These are phyloP conservation scores for Anorthoa munda DNA, from an alignment of 2,888 invertebrate genomes.

Conservation along the genomic window DNA sequence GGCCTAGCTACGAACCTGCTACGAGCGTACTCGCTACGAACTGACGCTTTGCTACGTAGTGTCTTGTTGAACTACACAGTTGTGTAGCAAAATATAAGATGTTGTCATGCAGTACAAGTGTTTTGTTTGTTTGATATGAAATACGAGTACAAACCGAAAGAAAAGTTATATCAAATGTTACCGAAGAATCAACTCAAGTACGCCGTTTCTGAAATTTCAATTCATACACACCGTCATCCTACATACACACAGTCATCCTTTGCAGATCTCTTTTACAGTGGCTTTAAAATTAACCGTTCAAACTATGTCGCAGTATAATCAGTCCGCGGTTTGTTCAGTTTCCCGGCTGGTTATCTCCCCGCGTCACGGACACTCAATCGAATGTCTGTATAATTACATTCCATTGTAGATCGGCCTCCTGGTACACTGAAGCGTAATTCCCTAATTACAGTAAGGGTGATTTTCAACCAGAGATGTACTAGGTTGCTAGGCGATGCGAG, in stretches of 20 bases:
- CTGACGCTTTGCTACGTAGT: too few species aligned
- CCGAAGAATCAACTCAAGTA: background rate
- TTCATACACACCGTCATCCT: too few species aligned
- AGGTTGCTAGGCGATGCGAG: background rate
- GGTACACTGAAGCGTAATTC: slow-evolving; percentile 34
- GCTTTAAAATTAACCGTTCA: background rate
- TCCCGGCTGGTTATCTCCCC: slow-evolving; percentile 13
- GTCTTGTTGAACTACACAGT: too few species aligned
- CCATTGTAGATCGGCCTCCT: slow-evolving; percentile 1
- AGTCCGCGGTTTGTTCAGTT: slow-evolving; percentile 27
- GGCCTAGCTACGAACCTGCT: background rate
- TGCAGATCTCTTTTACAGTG: background rate
- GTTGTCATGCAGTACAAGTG: too few species aligned
- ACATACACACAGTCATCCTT: too few species aligned
- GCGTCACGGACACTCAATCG: slow-evolving; percentile 21
- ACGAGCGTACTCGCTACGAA: background rate
- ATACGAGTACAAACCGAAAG: too few species aligned
- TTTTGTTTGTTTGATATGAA: too few species aligned
- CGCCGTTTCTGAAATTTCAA: background rate
- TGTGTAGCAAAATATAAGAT: too few species aligned
- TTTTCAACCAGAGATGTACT: background rate
- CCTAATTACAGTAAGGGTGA: slow-evolving; percentile 13
- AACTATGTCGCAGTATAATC: slow-evolving; percentile 7
- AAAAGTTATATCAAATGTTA: too few species aligned
- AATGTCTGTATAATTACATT: slow-evolving; percentile 40